Evolutionary conservation across 1,140 invertebrate species (phyloP).

Genomic region (Zaprionus gabonicus): DNA sequence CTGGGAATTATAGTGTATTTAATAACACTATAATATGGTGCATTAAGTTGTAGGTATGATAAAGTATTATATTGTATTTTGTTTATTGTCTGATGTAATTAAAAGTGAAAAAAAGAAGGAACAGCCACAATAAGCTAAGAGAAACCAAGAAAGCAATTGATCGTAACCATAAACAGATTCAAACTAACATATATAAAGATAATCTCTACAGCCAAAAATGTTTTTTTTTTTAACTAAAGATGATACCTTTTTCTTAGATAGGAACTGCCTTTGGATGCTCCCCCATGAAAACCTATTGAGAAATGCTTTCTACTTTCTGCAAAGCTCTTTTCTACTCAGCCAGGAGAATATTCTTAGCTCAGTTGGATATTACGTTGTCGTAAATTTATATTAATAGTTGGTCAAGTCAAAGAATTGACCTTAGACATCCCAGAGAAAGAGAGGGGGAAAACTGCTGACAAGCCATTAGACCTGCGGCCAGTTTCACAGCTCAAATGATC

Average conservation of each 20-base stretch:
- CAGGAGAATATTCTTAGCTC: background rate
- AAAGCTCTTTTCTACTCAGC: background rate
- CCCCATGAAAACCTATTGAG: background rate
- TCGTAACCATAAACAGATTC: too few species aligned
- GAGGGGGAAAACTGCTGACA: background rate
- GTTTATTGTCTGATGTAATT: too few species aligned
- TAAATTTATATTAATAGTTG: conserved; percentile 1
- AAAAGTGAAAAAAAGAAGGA: too few species aligned
- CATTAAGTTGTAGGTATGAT: too few species aligned
- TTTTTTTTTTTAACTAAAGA: too few species aligned
- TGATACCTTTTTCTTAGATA: too few species aligned
- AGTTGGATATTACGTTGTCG: conserved; percentile 12
- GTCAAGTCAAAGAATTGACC: conserved; percentile 14
- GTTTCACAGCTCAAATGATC: conserved; percentile 43
- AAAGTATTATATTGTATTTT: too few species aligned
- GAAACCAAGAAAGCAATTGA: too few species aligned
- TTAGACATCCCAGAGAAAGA: background rate
- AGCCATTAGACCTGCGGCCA: conserved; percentile 28
- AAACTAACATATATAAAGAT: too few species aligned
- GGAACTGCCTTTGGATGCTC: background rate
- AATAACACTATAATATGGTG: too few species aligned
- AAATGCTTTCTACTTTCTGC: background rate
- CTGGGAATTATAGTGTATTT: background rate
- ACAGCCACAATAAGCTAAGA: too few species aligned
- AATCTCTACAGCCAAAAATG: too few species aligned